These are phyloP conservation scores for Ammodytes marinus DNA, from an alignment of 2,113 vertebrate species.

Conservation along the genomic window DNA sequence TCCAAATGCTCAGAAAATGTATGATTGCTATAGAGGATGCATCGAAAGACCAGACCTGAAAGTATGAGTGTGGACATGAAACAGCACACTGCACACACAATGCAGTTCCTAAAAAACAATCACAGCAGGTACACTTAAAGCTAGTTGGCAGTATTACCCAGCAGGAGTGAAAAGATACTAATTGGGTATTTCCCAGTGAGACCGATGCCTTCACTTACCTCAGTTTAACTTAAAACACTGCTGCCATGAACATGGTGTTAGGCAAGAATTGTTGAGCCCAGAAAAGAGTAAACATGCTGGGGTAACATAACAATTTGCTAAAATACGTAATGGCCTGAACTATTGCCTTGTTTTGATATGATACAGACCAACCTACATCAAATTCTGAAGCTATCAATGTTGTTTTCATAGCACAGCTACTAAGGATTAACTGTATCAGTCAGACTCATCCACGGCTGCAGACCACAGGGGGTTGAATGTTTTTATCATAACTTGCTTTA, in stretches of 20 bases:
- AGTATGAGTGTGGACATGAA: background rate
- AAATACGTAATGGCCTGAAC: conserved; percentile 9
- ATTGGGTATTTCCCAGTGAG: conserved; percentile 9
- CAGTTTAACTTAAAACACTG: background rate
- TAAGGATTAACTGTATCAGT: conserved; percentile 55
- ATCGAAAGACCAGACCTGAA: background rate
- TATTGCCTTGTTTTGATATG: conserved; percentile 6
- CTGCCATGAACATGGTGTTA: background rate
- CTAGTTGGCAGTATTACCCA: conserved; percentile 11
- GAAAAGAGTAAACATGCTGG: background rate
- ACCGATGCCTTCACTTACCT: background rate
- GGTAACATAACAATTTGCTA: too few species aligned
- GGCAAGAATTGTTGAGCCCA: background rate
- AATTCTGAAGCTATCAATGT: conserved; percentile 22
- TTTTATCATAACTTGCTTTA: background rate
- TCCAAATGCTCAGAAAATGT: background rate
- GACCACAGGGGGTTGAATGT: background rate
- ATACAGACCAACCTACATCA: conserved; percentile 35
- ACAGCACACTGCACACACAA: conserved; percentile 1
- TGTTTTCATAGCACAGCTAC: conserved; percentile 26
- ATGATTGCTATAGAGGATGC: background rate
- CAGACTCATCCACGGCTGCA: conserved; percentile 20
- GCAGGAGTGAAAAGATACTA: conserved; percentile 4
- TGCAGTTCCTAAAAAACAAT: conserved; percentile 14
- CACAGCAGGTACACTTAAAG: background rate